Evolutionary conservation across 1,140 invertebrate genomes (phyloP).

Genomic region (Mizuhopecten yessoensis): DNA sequence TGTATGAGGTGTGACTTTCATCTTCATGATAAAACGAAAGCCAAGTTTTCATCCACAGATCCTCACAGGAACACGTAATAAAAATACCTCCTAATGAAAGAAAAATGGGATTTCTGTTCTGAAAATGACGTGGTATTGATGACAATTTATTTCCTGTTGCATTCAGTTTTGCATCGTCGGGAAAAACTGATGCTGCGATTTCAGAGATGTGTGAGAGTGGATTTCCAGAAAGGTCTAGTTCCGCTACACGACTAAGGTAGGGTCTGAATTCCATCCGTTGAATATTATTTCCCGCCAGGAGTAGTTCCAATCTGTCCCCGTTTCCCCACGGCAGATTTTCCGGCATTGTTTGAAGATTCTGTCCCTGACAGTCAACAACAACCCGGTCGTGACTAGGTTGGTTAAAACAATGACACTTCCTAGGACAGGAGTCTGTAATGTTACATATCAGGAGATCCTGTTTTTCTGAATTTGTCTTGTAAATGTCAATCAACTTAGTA

Average conservation of each 20-base stretch:
- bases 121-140: conserved; percentile 43
- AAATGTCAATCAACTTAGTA: conserved; percentile 31
- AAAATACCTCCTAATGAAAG: conserved; percentile 38
- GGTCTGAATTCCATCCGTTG: conserved; percentile 5
- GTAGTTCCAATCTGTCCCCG: conserved; percentile 6
- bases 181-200: neutral
- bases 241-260: conserved; percentile 43
- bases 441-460: conserved; percentile 54
- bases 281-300: conserved; percentile 50
- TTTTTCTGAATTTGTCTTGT: conserved; percentile 15
- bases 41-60: conserved; percentile 51
- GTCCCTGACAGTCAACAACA: conserved; percentile 55
- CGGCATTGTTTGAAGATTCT: conserved; percentile 41
- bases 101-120: conserved; percentile 44
- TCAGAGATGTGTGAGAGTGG: neutral
- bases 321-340: neutral
- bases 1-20: conserved; percentile 37
- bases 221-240: conserved; percentile 51
- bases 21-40: neutral
- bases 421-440: conserved; percentile 49
- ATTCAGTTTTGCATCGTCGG: neutral
- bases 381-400: conserved; percentile 48
- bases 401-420: conserved; percentile 48
- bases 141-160: neutral
- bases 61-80: conserved; percentile 44